Percentiles rank a stretch among this genome's conserved stretches.
Evolutionary conservation across 2,113 vertebrate species (phyloP).

Genomic region (Pelusios castaneus): DNA sequence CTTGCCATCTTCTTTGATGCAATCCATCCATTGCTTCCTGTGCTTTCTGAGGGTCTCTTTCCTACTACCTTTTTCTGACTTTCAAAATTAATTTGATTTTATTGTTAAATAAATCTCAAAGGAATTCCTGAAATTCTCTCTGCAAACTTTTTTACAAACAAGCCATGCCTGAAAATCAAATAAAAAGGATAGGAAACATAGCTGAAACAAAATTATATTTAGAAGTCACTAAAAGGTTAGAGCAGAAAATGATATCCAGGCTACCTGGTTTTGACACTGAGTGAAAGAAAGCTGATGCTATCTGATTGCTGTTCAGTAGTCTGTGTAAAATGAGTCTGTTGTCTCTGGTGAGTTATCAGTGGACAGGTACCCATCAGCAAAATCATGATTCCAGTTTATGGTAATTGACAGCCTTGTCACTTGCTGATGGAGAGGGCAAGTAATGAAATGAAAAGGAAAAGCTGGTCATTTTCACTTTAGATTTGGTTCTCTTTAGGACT

Average conservation of each 20-base stretch:
- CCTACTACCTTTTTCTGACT: background rate
- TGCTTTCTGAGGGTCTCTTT: too few species aligned
- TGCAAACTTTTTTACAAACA: background rate
- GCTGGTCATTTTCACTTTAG: accelerated
- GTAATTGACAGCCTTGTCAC: background rate
- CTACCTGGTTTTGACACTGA: constrained; percentile 1
- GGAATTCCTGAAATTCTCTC: background rate
- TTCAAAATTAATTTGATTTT: background rate
- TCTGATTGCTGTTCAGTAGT: background rate
- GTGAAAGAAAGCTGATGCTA: background rate
- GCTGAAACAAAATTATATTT: background rate
- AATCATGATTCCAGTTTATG: accelerated
- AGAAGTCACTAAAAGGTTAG: constrained; percentile 6
- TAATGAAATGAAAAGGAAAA: accelerated
- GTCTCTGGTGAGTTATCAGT: background rate
- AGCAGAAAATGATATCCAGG: too few species aligned
- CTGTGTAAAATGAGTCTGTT: background rate
- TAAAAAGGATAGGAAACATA: background rate
- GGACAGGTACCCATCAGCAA: accelerated
- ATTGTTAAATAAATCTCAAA: background rate
- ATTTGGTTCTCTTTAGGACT: background rate
- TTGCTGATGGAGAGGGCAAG: background rate
- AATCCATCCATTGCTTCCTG: background rate
- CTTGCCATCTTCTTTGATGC: background rate
- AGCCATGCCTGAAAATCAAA: background rate